Percentiles rank a stretch among this genome's conserved stretches.
Evolutionary conservation across 2,797 vertebrate genomes (phyloP).

Genomic region (Leptoclinus maculatus): DNA sequence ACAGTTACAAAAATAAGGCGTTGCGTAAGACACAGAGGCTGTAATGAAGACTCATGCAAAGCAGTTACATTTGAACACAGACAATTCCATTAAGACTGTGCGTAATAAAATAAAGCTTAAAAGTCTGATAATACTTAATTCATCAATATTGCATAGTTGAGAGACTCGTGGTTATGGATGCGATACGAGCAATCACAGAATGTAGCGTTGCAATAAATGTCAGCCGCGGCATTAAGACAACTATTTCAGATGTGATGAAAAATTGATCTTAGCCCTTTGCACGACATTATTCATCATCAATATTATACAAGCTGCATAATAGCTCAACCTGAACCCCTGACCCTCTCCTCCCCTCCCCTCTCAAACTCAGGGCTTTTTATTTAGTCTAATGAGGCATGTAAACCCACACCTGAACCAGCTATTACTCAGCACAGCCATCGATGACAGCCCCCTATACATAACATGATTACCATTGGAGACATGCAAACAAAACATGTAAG

Average conservation of each 20-base stretch:
- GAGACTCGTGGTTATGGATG: constrained; percentile 11
- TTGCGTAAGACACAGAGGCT: constrained; percentile 37
- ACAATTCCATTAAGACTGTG: constrained; percentile 39
- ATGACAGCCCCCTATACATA: constrained; percentile 21
- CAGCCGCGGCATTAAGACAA: constrained; percentile 17
- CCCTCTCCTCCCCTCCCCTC: constrained; percentile 7
- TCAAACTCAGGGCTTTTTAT: constrained; percentile 50
- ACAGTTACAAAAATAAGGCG: constrained; percentile 70
- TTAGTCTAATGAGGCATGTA: constrained; percentile 70
- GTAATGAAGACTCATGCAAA: constrained; percentile 64
- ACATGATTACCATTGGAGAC: constrained; percentile 41
- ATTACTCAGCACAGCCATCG: constrained; percentile 37
- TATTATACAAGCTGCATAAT: constrained; percentile 53
- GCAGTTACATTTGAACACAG: constrained; percentile 41
- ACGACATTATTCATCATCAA: constrained; percentile 58
- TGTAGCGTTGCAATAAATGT: constrained; percentile 49
- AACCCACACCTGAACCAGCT: constrained; percentile 74
- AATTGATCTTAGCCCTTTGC: constrained; percentile 66
- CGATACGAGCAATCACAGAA: constrained; percentile 27
- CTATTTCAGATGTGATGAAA: constrained; percentile 45
- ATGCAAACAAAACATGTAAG: constrained; percentile 56
- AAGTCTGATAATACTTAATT: constrained; percentile 70
- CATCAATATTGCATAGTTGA: constrained; percentile 39
- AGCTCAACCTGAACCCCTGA: constrained; percentile 58
- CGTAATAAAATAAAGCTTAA: constrained; percentile 66